Percentiles rank a stretch among this genome's conserved stretches.
phyloP scores from a whole-genome alignment of 2,113 vertebrate genomes.

The Globicephala melas region DNA sequence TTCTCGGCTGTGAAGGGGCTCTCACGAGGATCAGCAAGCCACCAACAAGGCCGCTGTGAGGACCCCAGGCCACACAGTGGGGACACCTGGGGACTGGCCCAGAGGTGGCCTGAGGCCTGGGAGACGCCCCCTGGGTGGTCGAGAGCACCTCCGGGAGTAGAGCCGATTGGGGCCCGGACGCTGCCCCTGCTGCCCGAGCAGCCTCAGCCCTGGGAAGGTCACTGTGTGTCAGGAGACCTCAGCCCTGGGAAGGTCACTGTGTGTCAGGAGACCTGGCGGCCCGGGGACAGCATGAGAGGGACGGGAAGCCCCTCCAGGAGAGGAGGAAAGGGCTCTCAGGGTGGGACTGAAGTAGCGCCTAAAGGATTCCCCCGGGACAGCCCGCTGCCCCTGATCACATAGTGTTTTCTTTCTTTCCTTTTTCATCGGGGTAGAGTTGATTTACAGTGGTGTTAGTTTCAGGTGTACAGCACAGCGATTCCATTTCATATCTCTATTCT shows the following conservation, averaged over 20 bases:
- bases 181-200: accelerated
- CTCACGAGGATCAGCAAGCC: accelerated
- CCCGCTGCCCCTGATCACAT: accelerated
- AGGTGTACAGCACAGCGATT: not conserved
- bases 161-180: not conserved
- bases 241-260: accelerated
- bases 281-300: accelerated
- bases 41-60: not conserved
- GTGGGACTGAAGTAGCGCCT: not conserved
- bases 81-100: too few relatives aligned
- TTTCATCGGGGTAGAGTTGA: not conserved
- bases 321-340: not conserved
- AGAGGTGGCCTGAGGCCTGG: not conserved
- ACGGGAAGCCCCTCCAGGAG: accelerated
- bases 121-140: not conserved
- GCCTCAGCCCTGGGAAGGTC: not conserved
- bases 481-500: not conserved
- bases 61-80: accelerated
- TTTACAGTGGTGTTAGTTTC: not conserved
- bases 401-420: not conserved
- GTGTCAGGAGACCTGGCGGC: accelerated
- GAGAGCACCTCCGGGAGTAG: too few relatives aligned
- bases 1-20: not conserved
- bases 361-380: accelerated
- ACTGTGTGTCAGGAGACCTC: not conserved